phyloP scores from a whole-genome alignment of 2,888 invertebrate genomes.

The Chouioia cunea region DNA sequence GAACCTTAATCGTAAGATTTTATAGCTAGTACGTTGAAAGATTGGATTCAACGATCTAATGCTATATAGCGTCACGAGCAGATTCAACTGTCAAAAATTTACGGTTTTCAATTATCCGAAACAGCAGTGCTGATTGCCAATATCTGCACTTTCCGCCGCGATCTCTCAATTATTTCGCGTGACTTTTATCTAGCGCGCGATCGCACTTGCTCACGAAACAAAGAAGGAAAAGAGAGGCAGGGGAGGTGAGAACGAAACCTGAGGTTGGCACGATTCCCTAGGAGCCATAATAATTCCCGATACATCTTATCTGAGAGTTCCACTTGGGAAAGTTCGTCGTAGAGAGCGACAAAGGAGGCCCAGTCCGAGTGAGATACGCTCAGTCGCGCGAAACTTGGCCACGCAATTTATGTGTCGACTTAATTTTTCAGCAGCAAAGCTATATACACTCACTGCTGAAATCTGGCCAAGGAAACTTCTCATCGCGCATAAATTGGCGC shows the following conservation, averaged over 20 bases:
- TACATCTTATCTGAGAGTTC: constrained; percentile 29
- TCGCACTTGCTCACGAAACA: no score
- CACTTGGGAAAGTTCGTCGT: not conserved
- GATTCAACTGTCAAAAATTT: constrained; percentile 42
- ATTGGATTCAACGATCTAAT: constrained; percentile 50
- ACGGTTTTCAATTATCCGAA: constrained; percentile 48
- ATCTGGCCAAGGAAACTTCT: constrained; percentile 6
- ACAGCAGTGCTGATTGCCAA: constrained; percentile 13
- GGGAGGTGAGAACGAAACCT: no score
- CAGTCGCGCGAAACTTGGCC: not conserved
- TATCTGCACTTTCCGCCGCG: no score
- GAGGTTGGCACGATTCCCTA: no score
- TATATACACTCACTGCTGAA: not conserved
- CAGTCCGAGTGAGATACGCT: constrained; percentile 10
- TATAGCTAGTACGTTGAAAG: constrained; percentile 43
- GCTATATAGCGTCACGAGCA: constrained; percentile 22
- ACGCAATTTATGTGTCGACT: constrained; percentile 41
- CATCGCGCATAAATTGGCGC: constrained; percentile 23
- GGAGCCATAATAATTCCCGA: constrained; percentile 18
- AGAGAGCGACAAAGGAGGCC: not conserved
- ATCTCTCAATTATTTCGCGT: not conserved
- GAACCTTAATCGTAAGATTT: constrained; percentile 9
- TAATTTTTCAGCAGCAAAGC: constrained; percentile 31
- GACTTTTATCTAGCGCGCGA: no score
- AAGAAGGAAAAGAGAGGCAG: no score